Conservation (phyloP, 2,113 vertebrate species). For the Toxotes chatareus region DNA sequence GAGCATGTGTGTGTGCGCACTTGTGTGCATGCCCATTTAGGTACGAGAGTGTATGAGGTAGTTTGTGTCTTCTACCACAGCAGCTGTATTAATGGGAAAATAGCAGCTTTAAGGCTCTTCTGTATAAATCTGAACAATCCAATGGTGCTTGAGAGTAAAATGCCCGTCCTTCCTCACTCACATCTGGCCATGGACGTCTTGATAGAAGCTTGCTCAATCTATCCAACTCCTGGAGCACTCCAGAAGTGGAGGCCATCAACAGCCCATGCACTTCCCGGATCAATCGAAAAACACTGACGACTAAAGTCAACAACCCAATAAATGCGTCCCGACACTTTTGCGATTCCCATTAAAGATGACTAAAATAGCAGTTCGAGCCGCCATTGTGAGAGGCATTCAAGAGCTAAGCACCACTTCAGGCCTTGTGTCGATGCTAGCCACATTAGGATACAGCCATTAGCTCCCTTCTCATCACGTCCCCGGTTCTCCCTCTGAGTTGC, state of each 20-base stretch:
- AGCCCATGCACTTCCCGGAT: constrained; percentile 28
- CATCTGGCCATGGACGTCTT: constrained; percentile 24
- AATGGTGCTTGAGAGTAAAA: constrained; percentile 28
- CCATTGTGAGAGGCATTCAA: constrained; percentile 40
- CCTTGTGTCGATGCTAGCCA: constrained; percentile 51
- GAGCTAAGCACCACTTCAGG: constrained; percentile 60
- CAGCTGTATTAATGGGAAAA: constrained; percentile 7
- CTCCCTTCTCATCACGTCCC: constrained; percentile 35
- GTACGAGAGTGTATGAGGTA: constrained; percentile 5
- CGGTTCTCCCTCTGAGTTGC: constrained; percentile 15
- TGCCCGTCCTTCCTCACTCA: not conserved
- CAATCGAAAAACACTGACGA: constrained; percentile 44
- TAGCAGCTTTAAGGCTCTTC: not conserved
- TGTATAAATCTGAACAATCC: constrained; percentile 24
- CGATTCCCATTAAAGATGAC: constrained; percentile 56
- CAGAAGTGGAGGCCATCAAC: constrained; percentile 30
- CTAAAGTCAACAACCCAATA: constrained; percentile 45
- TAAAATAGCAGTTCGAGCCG: constrained; percentile 52
- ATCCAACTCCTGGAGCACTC: constrained; percentile 2
- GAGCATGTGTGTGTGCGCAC: constrained; percentile 3
- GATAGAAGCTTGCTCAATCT: constrained; percentile 15
- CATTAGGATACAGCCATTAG: constrained; percentile 71
- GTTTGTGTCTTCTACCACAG: constrained; percentile 16
- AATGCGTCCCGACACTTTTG: constrained; percentile 13
- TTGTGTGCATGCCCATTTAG: constrained; percentile 10